Evolutionary conservation across 1,140 invertebrate species (phyloP), one percentile per base, ranked within the genome.

Genomic region (Aphelenchoides besseyi): DNA sequence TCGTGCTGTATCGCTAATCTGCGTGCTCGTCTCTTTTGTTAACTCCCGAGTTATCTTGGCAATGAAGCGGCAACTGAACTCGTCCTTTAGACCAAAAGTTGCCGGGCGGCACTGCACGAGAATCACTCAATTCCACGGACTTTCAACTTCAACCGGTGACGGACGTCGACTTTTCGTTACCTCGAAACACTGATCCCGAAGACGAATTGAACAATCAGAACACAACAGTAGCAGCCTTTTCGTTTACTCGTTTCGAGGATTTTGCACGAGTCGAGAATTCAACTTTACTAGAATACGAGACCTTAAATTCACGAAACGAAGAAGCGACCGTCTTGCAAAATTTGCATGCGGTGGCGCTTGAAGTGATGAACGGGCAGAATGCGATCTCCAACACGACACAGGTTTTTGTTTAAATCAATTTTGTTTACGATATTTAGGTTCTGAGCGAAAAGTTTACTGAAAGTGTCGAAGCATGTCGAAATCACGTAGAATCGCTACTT

Each of bases 341-440:
- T n/a, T n/a, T n/a, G 55, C 5, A 59, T 59, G 55, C 55, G 18
- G 55, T 59, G 5, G 55, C 55, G 18, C 41, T 48, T 48, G 18
- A 59, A 5, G 55, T 59, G 55, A 59, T 59, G 55, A 59, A 59
- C 55, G 18, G 5, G 5, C 55, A 5, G 18, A 59, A 59, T 59
- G 26, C 23, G 55, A 59, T 59, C 55, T 59, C 55, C 18, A 59
- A 59, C 23, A 5, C 55, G 26, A 5, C 18, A 8, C 55, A 59
- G 55, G 55, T 59, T 5, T 59, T 59, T 59, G 26, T 59, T 59
- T 33, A 28, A 8, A 12, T 18, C 55, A 23, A 18, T 59, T 18
- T 8, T 28, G 5, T n/a, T n/a, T n/a, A n/a, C n/a, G n/a, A n/a
- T n/a, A n/a, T n/a, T n/a, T 33, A 59, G 55, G 32, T 12, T 5